These are phyloP conservation scores for Rhinoderma darwinii DNA, from an alignment of 2,113 vertebrate genomes.

Conservation along the genomic window DNA sequence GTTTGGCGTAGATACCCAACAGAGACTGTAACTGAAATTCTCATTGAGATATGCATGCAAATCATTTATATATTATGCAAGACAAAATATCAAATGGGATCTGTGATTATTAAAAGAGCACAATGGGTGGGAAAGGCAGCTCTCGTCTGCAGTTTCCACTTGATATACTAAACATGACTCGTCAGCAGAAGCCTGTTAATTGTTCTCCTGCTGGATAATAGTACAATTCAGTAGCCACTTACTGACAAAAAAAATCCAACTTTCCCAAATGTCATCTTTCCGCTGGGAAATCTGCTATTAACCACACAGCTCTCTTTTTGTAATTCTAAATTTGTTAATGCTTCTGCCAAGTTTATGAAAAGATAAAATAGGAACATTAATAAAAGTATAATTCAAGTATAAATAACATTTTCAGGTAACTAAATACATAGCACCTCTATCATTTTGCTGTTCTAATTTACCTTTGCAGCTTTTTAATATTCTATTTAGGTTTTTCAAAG, in stretches of 20 bases:
- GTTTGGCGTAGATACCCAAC: neutral
- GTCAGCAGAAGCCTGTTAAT: slow-evolving; percentile 45
- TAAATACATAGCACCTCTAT: neutral
- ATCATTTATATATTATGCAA: slow-evolving; percentile 41
- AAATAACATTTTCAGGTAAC: neutral
- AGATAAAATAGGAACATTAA: neutral
- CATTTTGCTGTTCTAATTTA: neutral
- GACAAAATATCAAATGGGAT: slow-evolving; percentile 23
- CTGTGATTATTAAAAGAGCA: slow-evolving; percentile 41
- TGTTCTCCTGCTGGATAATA: slow-evolving; percentile 42
- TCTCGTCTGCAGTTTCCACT: slow-evolving; percentile 11
- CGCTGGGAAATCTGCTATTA: slow-evolving; percentile 39
- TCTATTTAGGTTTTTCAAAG: neutral
- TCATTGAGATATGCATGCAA: slow-evolving; percentile 31
- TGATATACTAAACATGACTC: slow-evolving; percentile 25
- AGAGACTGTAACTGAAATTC: slow-evolving; percentile 12
- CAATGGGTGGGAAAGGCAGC: slow-evolving; percentile 38
- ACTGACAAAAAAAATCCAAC: slow-evolving; percentile 20
- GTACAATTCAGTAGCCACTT: slow-evolving; percentile 35
- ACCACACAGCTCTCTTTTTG: slow-evolving; percentile 1
- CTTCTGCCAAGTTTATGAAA: neutral
- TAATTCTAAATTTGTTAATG: slow-evolving; percentile 1
- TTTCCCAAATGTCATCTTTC: slow-evolving; percentile 36
- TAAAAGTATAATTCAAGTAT: neutral
- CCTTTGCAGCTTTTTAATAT: neutral